Evolutionary conservation across 2,797 vertebrate genomes (phyloP), one percentile per base, ranked within the genome.

Genomic region (Synaphobranchus kaupii): DNA sequence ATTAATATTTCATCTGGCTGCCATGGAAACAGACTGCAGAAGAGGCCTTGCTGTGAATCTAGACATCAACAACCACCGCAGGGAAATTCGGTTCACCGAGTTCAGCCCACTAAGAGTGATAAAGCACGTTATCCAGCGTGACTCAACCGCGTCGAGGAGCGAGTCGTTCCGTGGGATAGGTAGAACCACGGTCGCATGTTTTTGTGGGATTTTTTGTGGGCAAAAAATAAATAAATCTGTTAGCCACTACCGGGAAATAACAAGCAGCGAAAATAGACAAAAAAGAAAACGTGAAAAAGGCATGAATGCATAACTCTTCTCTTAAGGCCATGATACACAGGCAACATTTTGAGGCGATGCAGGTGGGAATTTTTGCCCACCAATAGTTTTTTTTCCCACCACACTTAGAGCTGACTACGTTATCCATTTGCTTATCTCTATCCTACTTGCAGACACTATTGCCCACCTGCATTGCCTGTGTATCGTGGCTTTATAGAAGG

Each of bases 1-100:
- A 91, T 90, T 90, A 93, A 90, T 71, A 80, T 89, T 90, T 91
- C 4, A 93, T 85, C 7, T 20, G 58, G 76, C 9, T 8, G 7
- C 89, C 91, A 90, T 90, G 88, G 90, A 88, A 90, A 92, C 89
- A 84, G 17, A 71, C 44, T 83, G 47, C 39, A 0, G 52, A 6
- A 80, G 90, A 60, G 86, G 88, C 89, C 54, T 89, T 85, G 66
- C 88, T 13, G 68, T 52, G 20, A 71, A 60, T 84, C 71, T 54
- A 63, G 20, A 54, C 28, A 22, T 12, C 31, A 71, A 50, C 31
- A 10, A 48, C 63, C 25, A 20, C n/a, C 12, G 48, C 54, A 39
- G 20, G 34, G 13, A 12, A 58, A 58, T 56, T n/a, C 12, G 13
- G 28, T 84, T 84, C 12, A 2, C 0, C 10, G n/a, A 13, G 25